Percentiles rank a stretch among this genome's conserved stretches.
Conservation (phyloP, 2,888 invertebrate species). For the Cristatella mucedo region DNA sequence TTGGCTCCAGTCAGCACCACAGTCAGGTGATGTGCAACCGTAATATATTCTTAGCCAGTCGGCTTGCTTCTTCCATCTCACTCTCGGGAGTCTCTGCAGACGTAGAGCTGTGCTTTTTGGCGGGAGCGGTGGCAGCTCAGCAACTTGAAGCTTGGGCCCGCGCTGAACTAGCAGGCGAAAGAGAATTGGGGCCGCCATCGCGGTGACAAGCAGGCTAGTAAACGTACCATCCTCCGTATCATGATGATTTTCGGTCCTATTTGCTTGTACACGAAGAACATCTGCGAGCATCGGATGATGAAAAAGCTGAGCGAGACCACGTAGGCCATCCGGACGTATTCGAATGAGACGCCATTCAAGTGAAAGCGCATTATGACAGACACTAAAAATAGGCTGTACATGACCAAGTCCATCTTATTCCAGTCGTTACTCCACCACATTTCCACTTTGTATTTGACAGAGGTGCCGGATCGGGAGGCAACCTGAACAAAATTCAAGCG, state of each 20-base stretch:
- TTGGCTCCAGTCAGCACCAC: too few relatives aligned
- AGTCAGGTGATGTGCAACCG: too few relatives aligned
- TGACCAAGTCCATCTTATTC: conserved; percentile 31
- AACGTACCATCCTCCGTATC: conserved; percentile 35
- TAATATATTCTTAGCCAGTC: too few relatives aligned
- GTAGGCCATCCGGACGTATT: conserved; percentile 28
- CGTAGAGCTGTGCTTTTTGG: too few relatives aligned
- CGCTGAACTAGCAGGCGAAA: too few relatives aligned
- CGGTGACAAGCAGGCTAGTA: too few relatives aligned
- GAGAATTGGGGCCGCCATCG: too few relatives aligned
- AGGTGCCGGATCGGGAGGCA: conserved; percentile 20
- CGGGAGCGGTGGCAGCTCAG: too few relatives aligned
- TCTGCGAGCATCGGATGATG: conserved; percentile 32
- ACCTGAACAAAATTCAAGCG: conserved; percentile 17
- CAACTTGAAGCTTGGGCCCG: too few relatives aligned
- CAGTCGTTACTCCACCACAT: conserved; percentile 28
- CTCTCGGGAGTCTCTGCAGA: too few relatives aligned
- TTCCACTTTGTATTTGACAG: conserved; percentile 20
- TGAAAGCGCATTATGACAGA: conserved; percentile 25
- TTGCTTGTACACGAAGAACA: conserved; percentile 30
- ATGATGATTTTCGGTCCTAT: conserved; percentile 39
- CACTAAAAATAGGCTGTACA: conserved; percentile 24
- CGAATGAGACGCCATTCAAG: conserved; percentile 16
- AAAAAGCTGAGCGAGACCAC: conserved; percentile 28
- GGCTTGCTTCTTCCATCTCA: too few relatives aligned